Evolutionary conservation across 2,113 vertebrate species (phyloP).

Genomic region (Carassius gibelio): DNA sequence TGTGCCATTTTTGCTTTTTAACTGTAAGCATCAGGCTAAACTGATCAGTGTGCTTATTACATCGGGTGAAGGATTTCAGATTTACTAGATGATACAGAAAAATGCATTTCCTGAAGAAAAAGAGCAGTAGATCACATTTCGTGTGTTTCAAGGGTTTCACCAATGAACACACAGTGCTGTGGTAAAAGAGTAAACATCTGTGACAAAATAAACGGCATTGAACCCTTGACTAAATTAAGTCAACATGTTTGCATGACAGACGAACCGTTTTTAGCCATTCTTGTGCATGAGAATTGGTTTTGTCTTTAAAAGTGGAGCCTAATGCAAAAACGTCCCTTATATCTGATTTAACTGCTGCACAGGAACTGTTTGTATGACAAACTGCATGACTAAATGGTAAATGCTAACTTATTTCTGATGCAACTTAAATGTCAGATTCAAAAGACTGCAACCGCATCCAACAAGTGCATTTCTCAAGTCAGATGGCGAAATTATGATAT

Average conservation of each 20-base stretch:
- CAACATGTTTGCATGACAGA: constrained; percentile 36
- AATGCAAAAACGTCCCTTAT: background rate
- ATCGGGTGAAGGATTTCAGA: background rate
- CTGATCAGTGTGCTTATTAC: no score
- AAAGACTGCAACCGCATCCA: background rate
- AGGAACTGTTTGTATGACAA: background rate
- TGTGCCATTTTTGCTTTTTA: background rate
- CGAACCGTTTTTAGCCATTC: background rate
- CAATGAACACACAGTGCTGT: background rate
- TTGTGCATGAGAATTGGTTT: background rate
- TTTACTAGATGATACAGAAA: background rate
- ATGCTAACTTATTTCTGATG: background rate
- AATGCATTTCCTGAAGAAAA: background rate
- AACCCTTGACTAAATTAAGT: constrained; percentile 2
- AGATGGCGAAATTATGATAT: background rate
- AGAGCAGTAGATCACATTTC: background rate
- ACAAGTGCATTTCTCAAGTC: background rate
- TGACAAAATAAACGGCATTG: background rate
- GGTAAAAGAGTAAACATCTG: background rate
- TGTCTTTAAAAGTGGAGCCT: background rate
- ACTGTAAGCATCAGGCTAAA: background rate
- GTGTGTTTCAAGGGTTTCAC: background rate
- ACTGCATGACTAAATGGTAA: background rate
- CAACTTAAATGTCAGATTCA: background rate
- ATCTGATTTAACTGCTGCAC: background rate